phyloP scores from a whole-genome alignment of 1,140 invertebrate species.

The Sminthurinus signatus region DNA sequence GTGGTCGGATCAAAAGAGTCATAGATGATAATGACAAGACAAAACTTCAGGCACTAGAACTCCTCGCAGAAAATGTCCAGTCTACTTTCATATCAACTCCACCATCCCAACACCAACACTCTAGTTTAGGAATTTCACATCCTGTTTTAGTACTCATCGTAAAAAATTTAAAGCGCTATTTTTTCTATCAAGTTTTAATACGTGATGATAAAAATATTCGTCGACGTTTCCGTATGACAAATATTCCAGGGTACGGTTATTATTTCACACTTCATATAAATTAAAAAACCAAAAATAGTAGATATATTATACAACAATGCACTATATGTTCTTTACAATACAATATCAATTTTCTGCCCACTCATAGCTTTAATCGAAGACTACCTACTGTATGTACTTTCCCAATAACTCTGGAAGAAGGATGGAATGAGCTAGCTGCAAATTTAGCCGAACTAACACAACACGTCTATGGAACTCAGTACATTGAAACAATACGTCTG shows the following conservation, averaged over 20 bases:
- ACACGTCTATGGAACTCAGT: slow-evolving; percentile 59
- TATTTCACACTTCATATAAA: too few species aligned
- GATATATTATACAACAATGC: too few species aligned
- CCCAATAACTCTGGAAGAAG: slow-evolving; percentile 59
- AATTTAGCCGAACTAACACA: slow-evolving; percentile 59
- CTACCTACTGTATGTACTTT: slow-evolving; percentile 59
- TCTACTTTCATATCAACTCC: slow-evolving; percentile 22
- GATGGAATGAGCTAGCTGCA: slow-evolving; percentile 52
- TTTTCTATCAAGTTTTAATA: slow-evolving; percentile 23
- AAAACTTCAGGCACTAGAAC: slow-evolving; percentile 19
- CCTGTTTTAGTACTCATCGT: slow-evolving; percentile 22
- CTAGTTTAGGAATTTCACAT: slow-evolving; percentile 15
- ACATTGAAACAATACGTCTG: slow-evolving; percentile 58
- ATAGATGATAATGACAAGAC: slow-evolving; percentile 12
- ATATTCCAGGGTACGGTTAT: too few species aligned
- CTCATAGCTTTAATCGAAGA: slow-evolving; percentile 45
- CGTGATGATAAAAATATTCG: slow-evolving; percentile 16
- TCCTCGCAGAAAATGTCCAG: slow-evolving; percentile 7
- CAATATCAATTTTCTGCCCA: too few species aligned
- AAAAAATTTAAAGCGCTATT: slow-evolving; percentile 19
- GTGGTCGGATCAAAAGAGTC: slow-evolving; percentile 20
- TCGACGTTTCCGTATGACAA: slow-evolving; percentile 20
- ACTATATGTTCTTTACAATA: too few species aligned
- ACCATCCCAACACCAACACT: neutral
- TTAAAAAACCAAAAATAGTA: too few species aligned